Evolutionary conservation across 2,888 invertebrate genomes (phyloP).

Genomic region (Drosophila prolongata): DNA sequence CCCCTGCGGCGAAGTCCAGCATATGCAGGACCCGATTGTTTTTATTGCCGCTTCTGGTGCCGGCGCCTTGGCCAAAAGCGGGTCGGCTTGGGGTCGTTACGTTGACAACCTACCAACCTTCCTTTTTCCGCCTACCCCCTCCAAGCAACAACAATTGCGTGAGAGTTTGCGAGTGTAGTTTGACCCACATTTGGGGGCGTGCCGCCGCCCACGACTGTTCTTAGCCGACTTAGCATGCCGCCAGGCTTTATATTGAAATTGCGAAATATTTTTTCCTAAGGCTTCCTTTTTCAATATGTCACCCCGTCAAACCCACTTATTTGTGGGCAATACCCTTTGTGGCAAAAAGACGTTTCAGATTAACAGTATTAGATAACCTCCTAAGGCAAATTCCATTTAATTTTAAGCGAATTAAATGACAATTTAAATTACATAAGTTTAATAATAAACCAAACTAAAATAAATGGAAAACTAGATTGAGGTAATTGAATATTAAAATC

Average conservation of each 20-base stretch:
- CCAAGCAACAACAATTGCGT: constrained; percentile 50
- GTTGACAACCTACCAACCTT: constrained; percentile 64
- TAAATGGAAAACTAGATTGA: too few species aligned
- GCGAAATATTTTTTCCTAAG: constrained; percentile 45
- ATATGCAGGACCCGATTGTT: constrained; percentile 36
- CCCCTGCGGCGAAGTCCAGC: constrained; percentile 23
- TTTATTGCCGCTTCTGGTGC: constrained; percentile 36
- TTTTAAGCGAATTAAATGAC: too few species aligned
- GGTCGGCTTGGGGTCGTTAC: constrained; percentile 66
- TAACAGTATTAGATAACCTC: constrained; percentile 1
- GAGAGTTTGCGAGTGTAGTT: constrained; percentile 37
- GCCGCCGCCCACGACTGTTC: constrained; percentile 34
- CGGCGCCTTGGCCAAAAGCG: constrained; percentile 71
- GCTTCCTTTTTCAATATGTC: constrained; percentile 45
- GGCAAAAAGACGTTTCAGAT: constrained; percentile 8
- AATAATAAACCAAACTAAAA: not conserved
- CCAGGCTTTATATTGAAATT: constrained; percentile 73
- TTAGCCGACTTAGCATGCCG: constrained; percentile 54
- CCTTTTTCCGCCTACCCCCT: not conserved
- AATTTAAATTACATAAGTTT: too few species aligned
- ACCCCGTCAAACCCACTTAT: constrained; percentile 22
- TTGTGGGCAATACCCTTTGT: constrained; percentile 27
- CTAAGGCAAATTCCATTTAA: not conserved
- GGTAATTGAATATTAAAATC: too few species aligned
- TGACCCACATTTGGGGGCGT: constrained; percentile 75